These are phyloP conservation scores for Nothura maculosa DNA, from an alignment of 2,797 vertebrate genomes.

Conservation along the genomic window DNA sequence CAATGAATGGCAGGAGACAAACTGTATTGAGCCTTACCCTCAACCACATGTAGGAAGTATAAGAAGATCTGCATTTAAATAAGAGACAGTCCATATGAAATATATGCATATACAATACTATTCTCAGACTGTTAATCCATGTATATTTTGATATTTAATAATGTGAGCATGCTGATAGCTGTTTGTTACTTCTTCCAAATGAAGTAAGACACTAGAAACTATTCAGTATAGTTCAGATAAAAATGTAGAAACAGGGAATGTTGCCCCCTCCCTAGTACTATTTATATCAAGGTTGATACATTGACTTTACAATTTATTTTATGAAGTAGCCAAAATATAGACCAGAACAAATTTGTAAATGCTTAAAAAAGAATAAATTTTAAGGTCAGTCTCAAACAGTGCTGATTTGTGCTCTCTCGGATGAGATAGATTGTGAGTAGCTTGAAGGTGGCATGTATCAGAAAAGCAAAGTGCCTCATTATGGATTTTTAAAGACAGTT, in stretches of 20 bases:
- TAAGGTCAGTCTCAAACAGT: neutral
- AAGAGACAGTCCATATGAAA: neutral
- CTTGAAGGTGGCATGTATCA: neutral
- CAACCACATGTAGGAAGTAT: neutral
- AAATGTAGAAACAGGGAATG: neutral
- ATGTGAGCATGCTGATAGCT: neutral
- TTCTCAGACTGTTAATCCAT: neutral
- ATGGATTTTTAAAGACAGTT: neutral
- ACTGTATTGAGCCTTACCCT: neutral
- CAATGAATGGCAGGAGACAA: neutral
- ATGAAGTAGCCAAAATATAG: neutral
- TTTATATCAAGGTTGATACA: neutral
- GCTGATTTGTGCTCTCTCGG: neutral
- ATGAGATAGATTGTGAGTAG: fast-evolving
- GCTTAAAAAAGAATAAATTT: neutral
- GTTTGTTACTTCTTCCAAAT: neutral
- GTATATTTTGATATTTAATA: conserved; percentile 8
- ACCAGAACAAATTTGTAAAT: neutral
- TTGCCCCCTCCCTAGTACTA: neutral
- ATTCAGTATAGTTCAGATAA: neutral
- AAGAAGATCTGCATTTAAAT: conserved; percentile 19
- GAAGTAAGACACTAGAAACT: neutral
- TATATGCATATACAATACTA: neutral
- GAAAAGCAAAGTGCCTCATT: neutral
- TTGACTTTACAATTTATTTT: neutral